Evolutionary conservation across 2,888 invertebrate genomes (phyloP), one percentile per base, ranked within the genome.

Genomic region (Minunthozetes semirufus): DNA sequence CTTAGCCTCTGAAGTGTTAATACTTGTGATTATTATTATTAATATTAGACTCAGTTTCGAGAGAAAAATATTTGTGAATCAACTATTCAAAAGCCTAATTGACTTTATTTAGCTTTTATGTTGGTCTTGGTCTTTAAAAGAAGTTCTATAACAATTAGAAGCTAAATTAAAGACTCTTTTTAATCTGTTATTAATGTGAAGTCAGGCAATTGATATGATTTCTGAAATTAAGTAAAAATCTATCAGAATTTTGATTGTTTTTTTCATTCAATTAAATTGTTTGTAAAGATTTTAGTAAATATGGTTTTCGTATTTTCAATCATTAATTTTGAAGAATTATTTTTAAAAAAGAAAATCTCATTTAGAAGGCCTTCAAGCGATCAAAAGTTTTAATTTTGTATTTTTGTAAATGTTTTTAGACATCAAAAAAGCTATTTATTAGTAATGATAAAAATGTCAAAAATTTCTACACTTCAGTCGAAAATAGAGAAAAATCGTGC

Each of bases 361-460:
- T 61, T 61, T 61, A 27, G 11, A 22, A 27, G 5, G 15, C 22
- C 61, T 17, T 25, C 6, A 61, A 17, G 61, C 29, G 22, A 19
- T 61, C 33, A 53, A 53, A 61, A 29, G 61, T 61, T 61, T 61
- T 61, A 61, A 61, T 61, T 61, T 61, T 61, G 22, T 27, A 29
- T 61, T 61, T 61, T 61, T 61, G 11, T 61, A 61, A 61, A 61
- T 61, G 61, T 61, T 27, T 27, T 61, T 42, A 42, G 48, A 53
- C 17, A 56, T 2, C 11, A 13, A 17, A 38, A 63, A 63, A 63
- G 63, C 33, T 63, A 63, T 63, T 63, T 63, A 38, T 63, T 63
- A 63, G 1, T 8, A 63, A 63, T 63, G 63, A 63, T 63, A 63
- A 63, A 63, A 29, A 63, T 63, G 63, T 63, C 63, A 63, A 63